Evolutionary conservation across 2,888 invertebrate species (phyloP).

Genomic region (Thereva nobilitata): DNA sequence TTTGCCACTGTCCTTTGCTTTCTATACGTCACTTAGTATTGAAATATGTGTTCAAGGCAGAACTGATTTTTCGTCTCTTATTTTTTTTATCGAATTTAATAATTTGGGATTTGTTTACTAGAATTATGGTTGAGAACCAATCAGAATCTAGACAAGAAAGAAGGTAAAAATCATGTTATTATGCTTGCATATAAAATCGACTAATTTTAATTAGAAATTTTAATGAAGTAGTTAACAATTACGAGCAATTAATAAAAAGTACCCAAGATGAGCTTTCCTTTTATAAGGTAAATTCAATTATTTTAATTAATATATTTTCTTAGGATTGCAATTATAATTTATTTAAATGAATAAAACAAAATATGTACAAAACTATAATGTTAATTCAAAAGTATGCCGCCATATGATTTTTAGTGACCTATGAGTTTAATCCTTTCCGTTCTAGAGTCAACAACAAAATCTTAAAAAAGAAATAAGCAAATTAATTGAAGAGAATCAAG

Average conservation of each 20-base stretch:
- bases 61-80: too few species aligned
- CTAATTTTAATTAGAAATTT: slow-evolving; percentile 34
- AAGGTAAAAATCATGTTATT: too few species aligned
- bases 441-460: slow-evolving; percentile 49
- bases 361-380: neutral
- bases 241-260: slow-evolving; percentile 42
- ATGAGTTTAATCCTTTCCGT: neutral
- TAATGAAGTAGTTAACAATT: slow-evolving; percentile 39
- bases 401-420: neutral
- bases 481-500: slow-evolving; percentile 55
- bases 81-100: too few species aligned
- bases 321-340: neutral
- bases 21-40: too few species aligned
- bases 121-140: too few species aligned
- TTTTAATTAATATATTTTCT: neutral
- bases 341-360: neutral
- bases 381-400: neutral
- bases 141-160: too few species aligned
- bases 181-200: too few species aligned
- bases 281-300: slow-evolving; percentile 41
- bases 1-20: too few species aligned
- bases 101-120: too few species aligned
- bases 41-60: too few species aligned
- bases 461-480: slow-evolving; percentile 50
- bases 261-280: slow-evolving; percentile 42